These are phyloP conservation scores for Schizotus pectinicornis DNA, from an alignment of 2,888 invertebrate species.

Conservation along the genomic window DNA sequence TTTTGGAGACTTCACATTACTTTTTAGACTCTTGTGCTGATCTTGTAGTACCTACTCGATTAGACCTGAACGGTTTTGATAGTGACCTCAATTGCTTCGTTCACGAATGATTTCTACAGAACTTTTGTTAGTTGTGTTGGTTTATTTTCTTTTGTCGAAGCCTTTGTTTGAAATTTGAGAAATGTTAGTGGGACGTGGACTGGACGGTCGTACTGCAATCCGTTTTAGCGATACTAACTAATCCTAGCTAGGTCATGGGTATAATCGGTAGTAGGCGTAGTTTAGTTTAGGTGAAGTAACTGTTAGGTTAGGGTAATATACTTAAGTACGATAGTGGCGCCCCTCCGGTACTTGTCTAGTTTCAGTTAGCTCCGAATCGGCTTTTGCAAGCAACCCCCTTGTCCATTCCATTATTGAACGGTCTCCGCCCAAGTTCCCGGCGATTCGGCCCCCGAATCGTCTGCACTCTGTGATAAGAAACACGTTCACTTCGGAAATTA, in stretches of 20 bases:
- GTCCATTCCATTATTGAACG: conserved; percentile 25
- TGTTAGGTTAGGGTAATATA: conserved; percentile 52
- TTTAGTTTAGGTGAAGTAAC: conserved; percentile 49
- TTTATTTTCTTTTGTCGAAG: too few species aligned
- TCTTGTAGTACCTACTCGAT: too few species aligned
- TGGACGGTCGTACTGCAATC: conserved; percentile 34
- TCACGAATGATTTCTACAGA: too few species aligned
- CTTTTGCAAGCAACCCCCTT: conserved; percentile 24
- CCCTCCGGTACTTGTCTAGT: conserved; percentile 40
- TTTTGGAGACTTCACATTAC: too few species aligned
- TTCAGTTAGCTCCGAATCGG: conserved; percentile 42
- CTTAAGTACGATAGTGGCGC: conserved; percentile 51
- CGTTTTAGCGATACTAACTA: conserved; percentile 40
- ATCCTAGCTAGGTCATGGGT: conserved; percentile 47
- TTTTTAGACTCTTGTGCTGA: too few species aligned
- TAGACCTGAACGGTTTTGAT: too few species aligned
- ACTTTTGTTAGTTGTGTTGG: too few species aligned
- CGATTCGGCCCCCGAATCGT: conserved; percentile 1
- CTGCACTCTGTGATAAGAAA: neutral
- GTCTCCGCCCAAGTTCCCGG: conserved; percentile 15
- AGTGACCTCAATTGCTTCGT: too few species aligned
- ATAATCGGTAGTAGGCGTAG: conserved; percentile 53
- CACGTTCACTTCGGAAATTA: conserved; percentile 1
- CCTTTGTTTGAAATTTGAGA: conserved; percentile 8
- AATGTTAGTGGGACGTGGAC: conserved; percentile 19